Evolutionary conservation across 2,113 vertebrate species (phyloP).

Genomic region (Macroglossus sobrinus): DNA sequence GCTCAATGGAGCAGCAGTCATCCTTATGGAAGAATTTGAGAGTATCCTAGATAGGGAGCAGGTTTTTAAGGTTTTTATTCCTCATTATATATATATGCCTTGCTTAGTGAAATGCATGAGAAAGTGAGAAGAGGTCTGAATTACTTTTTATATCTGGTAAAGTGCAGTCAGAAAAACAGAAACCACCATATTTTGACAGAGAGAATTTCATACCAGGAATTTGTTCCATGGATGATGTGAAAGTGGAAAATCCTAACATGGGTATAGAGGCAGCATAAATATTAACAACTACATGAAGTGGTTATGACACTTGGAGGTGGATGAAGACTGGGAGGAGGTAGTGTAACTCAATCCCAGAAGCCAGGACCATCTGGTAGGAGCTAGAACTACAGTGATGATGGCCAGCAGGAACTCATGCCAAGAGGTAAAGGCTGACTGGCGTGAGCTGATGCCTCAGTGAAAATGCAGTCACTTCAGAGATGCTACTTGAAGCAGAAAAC

Average conservation of each 20-base stretch:
- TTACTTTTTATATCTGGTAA: conserved; percentile 42
- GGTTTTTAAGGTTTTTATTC: neutral
- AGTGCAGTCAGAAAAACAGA: conserved; percentile 20
- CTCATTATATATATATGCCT: neutral
- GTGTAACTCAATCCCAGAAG: conserved; percentile 22
- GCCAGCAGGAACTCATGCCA: neutral
- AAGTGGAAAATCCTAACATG: conserved; percentile 19
- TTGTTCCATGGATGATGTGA: neutral
- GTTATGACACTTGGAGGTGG: neutral
- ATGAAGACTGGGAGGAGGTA: neutral
- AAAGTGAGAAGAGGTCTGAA: neutral
- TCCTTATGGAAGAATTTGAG: neutral
- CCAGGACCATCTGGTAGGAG: neutral
- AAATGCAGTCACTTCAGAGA: neutral
- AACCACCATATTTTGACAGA: conserved; percentile 19
- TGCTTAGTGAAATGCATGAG: conserved; percentile 9
- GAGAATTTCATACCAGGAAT: conserved; percentile 24
- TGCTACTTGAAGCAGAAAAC: neutral
- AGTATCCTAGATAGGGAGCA: neutral
- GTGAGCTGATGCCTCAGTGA: neutral
- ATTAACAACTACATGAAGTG: conserved; percentile 30
- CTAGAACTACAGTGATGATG: neutral
- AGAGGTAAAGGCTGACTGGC: neutral
- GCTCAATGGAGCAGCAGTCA: neutral
- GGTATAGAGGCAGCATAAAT: neutral